A percentile compares a stretch with the other conserved stretches of the same genome.
phyloP scores from a whole-genome alignment of 1,140 invertebrate genomes.

The Drosophila tropicalis region DNA sequence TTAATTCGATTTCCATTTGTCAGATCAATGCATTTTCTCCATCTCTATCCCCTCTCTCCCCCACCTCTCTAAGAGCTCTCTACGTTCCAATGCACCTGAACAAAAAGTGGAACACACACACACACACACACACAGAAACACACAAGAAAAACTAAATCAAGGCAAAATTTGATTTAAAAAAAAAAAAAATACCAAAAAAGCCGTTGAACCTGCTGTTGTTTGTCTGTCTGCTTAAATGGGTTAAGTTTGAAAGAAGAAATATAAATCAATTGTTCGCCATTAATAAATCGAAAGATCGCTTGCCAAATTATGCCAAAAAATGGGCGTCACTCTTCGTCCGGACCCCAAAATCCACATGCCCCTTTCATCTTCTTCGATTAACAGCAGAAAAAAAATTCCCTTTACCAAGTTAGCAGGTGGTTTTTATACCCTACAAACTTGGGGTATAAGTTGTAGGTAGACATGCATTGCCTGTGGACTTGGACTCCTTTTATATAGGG shows the following conservation, averaged over 20 bases:
- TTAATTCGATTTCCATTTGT: conserved; percentile 46
- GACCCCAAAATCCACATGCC: conserved; percentile 31
- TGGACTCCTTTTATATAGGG: not conserved
- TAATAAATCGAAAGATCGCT: conserved; percentile 50
- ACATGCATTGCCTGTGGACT: not conserved
- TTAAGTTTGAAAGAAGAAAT: conserved; percentile 39
- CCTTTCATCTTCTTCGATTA: conserved; percentile 20
- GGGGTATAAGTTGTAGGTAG: not conserved
- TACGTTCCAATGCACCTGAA: conserved; percentile 43
- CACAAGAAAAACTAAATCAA: conserved; percentile 10
- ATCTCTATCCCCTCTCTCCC: not conserved
- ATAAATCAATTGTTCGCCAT: conserved; percentile 47
- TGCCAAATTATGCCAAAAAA: conserved; percentile 54
- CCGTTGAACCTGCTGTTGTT: conserved; percentile 45
- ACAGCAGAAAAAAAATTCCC: conserved; percentile 26
- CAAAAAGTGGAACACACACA: conserved; percentile 16
- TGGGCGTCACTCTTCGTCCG: conserved; percentile 44
- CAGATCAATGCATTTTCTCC: conserved; percentile 58
- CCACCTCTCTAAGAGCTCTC: not conserved
- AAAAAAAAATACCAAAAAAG: conserved; percentile 32
- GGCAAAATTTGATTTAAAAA: conserved; percentile 3
- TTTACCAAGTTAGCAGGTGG: conserved; percentile 60
- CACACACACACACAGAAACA: not conserved
- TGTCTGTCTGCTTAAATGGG: conserved; percentile 29
- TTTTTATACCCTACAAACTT: conserved; percentile 1